Base-by-base conservation (phyloP, 2,113 vertebrate genomes). In the Salminus brasiliensis region DNA sequence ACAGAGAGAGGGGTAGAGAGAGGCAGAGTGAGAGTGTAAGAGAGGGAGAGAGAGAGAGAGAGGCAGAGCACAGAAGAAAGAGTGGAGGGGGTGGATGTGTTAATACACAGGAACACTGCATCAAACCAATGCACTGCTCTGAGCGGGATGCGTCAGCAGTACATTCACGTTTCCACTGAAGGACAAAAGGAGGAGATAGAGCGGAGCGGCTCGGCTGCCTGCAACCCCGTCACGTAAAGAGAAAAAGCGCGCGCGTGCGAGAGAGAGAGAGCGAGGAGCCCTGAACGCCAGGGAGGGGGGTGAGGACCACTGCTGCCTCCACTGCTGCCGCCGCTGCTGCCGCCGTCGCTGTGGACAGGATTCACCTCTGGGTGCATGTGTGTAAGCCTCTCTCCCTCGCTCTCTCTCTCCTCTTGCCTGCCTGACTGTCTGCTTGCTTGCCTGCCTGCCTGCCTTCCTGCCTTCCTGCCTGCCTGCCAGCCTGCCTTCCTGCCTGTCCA, bases 131-230 rank as follows among this genome's bases (percentile, higher is more conserved):
- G 93, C 94, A 93, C 94, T 93, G 94, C 94, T 94, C 92, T 90
- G 93, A 95, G 94, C 91, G 93, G 92, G 92, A 95, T 96, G 95
- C 95, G 95, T 96, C 96, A 97, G 95, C 95, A 95, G 94, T 94
- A 93, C 94, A 94, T 94, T 93, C 95, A 94, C 95, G 94, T 95
- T 96, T 92, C 88, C 88, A 94, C 92, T 95, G 94, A 96, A 96
- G 95, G 95, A 97, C 95, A 95, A 97, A 96, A 94, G 94, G 94
- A 95, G 95, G 95, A 93, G 94, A 93, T 93, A 93, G 94, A 93
- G 93, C 89, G 88, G 90, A 93, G 93, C 92, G 90, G 93, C 93
- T 92, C 91, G 91, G 93, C 94, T 90, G 94, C 92, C 88, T 91
- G 91, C 93, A 93, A 93, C 93, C 93, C 91, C 87, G 89, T 91